Conservation (phyloP, 2,797 vertebrate species). For the Pseudopleuronectes americanus region DNA sequence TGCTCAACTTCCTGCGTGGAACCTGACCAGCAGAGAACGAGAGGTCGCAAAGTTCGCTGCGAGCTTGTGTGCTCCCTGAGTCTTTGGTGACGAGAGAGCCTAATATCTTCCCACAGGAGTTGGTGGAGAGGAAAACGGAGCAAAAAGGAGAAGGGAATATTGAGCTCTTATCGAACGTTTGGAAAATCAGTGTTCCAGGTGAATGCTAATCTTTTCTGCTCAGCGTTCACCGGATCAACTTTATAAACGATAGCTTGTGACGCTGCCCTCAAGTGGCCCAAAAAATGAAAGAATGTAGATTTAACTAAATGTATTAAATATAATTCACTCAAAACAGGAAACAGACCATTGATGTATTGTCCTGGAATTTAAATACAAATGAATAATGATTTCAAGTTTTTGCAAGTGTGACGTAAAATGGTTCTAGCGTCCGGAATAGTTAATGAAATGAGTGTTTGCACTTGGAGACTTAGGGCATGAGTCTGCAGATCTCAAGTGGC, state of each 20-base stretch:
- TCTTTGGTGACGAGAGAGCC: neutral
- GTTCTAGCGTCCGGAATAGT: slow-evolving; percentile 10
- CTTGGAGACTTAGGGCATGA: neutral
- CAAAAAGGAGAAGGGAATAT: neutral
- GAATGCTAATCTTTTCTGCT: neutral
- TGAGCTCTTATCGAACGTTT: neutral
- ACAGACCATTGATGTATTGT: neutral
- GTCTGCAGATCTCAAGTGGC: slow-evolving; percentile 5
- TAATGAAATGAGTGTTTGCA: neutral
- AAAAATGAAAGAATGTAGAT: neutral
- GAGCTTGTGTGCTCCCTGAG: neutral
- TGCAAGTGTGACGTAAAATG: neutral
- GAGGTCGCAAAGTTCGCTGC: neutral
- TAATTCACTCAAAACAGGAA: neutral
- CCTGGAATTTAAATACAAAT: neutral
- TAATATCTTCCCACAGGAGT: neutral
- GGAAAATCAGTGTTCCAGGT: neutral
- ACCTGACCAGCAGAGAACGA: neutral
- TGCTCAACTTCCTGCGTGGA: neutral
- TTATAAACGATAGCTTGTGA: neutral
- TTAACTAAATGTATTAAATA: neutral
- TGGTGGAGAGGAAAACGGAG: neutral
- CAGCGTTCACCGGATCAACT: neutral
- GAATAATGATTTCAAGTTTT: neutral
- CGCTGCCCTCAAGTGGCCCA: neutral